These are phyloP conservation scores for Drosophila bifasciata DNA, from an alignment of 1,140 invertebrate genomes.

Conservation along the genomic window DNA sequence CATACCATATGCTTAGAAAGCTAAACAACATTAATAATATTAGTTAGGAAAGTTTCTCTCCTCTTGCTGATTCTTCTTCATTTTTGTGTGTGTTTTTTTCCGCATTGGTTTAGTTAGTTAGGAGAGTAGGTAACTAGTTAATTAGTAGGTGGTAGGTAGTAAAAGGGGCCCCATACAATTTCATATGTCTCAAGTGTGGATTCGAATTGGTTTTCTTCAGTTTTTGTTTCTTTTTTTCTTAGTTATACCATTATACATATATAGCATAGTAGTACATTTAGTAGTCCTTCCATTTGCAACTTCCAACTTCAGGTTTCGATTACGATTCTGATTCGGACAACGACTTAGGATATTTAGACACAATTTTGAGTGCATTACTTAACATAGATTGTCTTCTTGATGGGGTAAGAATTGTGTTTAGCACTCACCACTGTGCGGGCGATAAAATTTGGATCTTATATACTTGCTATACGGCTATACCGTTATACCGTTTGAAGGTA, in stretches of 20 bases:
- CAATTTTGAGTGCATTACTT: conserved; percentile 28
- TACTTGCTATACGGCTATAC: conserved; percentile 15
- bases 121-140: conserved; percentile 47
- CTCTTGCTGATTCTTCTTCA: conserved; percentile 7
- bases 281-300: conserved; percentile 18
- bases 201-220: conserved; percentile 69
- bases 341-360: conserved; percentile 13
- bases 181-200: conserved; percentile 74
- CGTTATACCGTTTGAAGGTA: conserved; percentile 48
- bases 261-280: conserved; percentile 30
- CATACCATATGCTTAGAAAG: conserved; percentile 54
- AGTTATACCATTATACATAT: conserved; percentile 5
- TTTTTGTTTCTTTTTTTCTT: conserved; percentile 27
- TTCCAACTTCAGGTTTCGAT: conserved; percentile 2
- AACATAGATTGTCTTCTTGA: conserved; percentile 71
- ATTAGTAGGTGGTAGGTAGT: conserved; percentile 36
- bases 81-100: background rate
- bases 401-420: conserved; percentile 22
- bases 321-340: conserved; percentile 27
- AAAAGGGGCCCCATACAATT: conserved; percentile 69
- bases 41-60: conserved; percentile 32
- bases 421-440: background rate
- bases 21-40: conserved; percentile 62
- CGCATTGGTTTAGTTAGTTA: conserved; percentile 28
- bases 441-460: conserved; percentile 12